Evolutionary conservation across 2,888 invertebrate genomes (phyloP), one percentile per base, ranked within the genome.

Genomic region (Ophion obscuratus): DNA sequence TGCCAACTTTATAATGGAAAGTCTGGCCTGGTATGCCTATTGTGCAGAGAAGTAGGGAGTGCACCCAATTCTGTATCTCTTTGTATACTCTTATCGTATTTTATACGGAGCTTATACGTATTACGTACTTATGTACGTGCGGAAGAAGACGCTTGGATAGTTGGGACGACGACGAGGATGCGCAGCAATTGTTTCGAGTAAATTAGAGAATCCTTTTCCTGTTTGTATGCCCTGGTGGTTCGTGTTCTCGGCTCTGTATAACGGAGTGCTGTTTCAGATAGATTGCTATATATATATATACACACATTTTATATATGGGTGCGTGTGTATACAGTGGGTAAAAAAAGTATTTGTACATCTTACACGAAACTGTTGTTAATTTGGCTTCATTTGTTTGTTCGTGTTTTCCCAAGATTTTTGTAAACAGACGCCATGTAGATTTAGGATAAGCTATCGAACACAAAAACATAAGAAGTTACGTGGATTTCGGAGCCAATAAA

Each of bases 1-100:
- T 77, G 79, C 80, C 83, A 87, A 85, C 78, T 87, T 81, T 81
- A 81, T 83, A 85, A 83, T 67, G 61, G 78, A 84, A 66, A 47
- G 40, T 31, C 36, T 74, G 24, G 77, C 53, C 66, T 20, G 27
- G 31, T 61, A 40, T 61, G 57, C 70, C 24, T 53, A 67, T 36
- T 47, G 47, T 53, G 68, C 71, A 71, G 61, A 61, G 24, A 14
- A 24, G 27, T 7, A 14, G 17, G 66, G 27, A 57, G 36, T 40
- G 40, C 57, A 17, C 10, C 20, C 47, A 81, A 68, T 70, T 17
- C 40, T 67, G 64, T 73, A 82, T 57, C 36, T 73, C 24, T 62
- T 36, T 47, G 44, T 71, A 62, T 20, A 31, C 20, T 36, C 20
- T 20, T 10, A 31, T 36, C 31, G 10, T n/a, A 36, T 61, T 76